A percentile compares a stretch with the other conserved stretches of the same genome.
These are phyloP conservation scores for Dendrolimus houi DNA, from an alignment of 2,888 invertebrate genomes.

Conservation along the genomic window DNA sequence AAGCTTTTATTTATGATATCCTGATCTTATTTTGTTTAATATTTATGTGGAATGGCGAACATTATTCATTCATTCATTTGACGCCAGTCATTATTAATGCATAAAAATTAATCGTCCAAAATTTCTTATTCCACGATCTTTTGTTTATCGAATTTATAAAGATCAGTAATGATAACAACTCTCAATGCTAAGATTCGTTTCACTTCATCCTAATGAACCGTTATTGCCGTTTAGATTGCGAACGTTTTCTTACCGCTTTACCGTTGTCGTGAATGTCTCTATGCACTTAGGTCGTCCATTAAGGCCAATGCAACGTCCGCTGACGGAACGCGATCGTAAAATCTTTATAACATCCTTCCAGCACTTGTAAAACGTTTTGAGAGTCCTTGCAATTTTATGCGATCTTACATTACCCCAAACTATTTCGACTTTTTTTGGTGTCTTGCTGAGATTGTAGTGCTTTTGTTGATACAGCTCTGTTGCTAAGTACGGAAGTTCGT, in stretches of 20 bases:
- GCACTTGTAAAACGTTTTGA: slow-evolving; percentile 73
- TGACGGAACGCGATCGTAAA: slow-evolving; percentile 72
- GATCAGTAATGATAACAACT: slow-evolving; percentile 17
- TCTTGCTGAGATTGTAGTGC: slow-evolving; percentile 28
- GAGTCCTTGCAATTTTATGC: slow-evolving; percentile 60
- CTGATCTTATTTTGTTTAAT: slow-evolving; percentile 12
- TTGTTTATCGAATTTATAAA: slow-evolving; percentile 8
- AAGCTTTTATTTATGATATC: slow-evolving; percentile 43
- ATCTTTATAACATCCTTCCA: slow-evolving; percentile 75
- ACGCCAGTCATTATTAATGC: slow-evolving; percentile 38
- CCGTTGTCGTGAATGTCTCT: slow-evolving; percentile 67
- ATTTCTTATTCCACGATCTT: neutral
- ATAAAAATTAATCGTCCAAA: neutral
- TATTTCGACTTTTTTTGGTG: slow-evolving; percentile 39
- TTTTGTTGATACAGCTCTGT: slow-evolving; percentile 5
- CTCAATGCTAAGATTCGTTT: slow-evolving; percentile 13
- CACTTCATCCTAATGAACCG: slow-evolving; percentile 36
- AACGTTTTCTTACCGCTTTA: slow-evolving; percentile 46
- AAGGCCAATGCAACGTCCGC: slow-evolving; percentile 65
- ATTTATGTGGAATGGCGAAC: slow-evolving; percentile 23
- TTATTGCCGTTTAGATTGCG: slow-evolving; percentile 36
- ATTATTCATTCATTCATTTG: slow-evolving; percentile 32
- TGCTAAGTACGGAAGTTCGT: slow-evolving; percentile 37
- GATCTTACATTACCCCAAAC: slow-evolving; percentile 52
- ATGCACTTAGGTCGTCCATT: slow-evolving; percentile 75